A percentile compares a stretch with the other conserved stretches of the same genome.
phyloP scores from a whole-genome alignment of 35 echinoderm and acorn worm genomes.

The Eucidaris tribuloides region DNA sequence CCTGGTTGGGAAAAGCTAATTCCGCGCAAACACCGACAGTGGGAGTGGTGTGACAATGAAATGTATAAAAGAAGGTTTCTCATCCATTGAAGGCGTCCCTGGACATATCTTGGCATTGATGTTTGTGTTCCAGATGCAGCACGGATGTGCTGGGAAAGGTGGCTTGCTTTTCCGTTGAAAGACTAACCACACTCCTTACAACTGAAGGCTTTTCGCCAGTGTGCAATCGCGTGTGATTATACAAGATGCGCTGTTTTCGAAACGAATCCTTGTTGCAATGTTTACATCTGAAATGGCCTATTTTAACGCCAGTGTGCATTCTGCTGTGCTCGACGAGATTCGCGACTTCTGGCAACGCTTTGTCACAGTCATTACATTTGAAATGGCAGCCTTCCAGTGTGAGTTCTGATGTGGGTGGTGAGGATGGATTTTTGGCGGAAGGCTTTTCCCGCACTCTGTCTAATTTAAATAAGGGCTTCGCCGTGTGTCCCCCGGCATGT shows the following conservation, averaged over 20 bases:
- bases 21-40: neutral
- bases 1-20: neutral
- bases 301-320: constrained; percentile 37
- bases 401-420: constrained; percentile 53
- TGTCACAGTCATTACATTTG: constrained; percentile 55
- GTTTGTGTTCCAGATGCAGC: neutral
- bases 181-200: constrained; percentile 21
- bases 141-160: neutral
- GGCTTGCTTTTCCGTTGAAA: constrained; percentile 4
- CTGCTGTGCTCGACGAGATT: constrained; percentile 50
- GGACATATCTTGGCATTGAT: neutral
- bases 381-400: constrained; percentile 63
- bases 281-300: constrained; percentile 27
- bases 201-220: neutral
- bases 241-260: constrained; percentile 18
- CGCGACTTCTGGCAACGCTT: constrained; percentile 57
- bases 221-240: constrained; percentile 37
- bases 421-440: constrained; percentile 59
- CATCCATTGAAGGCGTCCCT: constrained; percentile 24
- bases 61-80: neutral
- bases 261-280: constrained; percentile 41
- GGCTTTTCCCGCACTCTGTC: constrained; percentile 41
- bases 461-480: constrained; percentile 61
- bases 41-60: neutral
- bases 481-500: constrained; percentile 63